These are phyloP conservation scores for Parelbella ahira DNA, from an alignment of 2,888 invertebrate genomes.

Conservation along the genomic window DNA sequence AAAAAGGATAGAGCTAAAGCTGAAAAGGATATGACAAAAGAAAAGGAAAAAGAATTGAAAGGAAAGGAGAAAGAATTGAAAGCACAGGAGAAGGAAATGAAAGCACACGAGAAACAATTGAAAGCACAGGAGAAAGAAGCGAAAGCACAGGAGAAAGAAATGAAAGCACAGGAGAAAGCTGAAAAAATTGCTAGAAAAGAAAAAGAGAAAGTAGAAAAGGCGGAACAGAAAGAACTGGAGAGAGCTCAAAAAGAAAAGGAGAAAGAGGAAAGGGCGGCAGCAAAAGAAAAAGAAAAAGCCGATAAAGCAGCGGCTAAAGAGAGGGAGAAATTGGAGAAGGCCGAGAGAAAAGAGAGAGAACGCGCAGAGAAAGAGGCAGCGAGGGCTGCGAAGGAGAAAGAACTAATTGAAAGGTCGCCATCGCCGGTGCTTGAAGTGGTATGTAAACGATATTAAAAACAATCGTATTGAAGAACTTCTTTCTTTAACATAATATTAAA, in stretches of 20 bases:
- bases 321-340: constrained; percentile 17
- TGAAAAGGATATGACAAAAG: constrained; percentile 28
- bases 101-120: constrained; percentile 8
- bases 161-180: constrained; percentile 21
- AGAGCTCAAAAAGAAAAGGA: constrained; percentile 6
- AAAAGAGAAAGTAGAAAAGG: constrained; percentile 21
- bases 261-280: constrained; percentile 16
- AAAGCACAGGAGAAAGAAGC: no score
- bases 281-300: constrained; percentile 23
- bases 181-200: constrained; percentile 20
- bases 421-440: constrained; percentile 1
- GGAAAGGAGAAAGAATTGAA: constrained; percentile 20
- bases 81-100: constrained; percentile 13
- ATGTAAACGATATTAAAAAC: no score
- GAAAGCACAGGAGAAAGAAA: constrained; percentile 12
- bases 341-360: constrained; percentile 18
- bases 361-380: constrained; percentile 16
- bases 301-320: constrained; percentile 20
- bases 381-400: constrained; percentile 13
- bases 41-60: constrained; percentile 22
- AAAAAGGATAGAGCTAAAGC: constrained; percentile 2
- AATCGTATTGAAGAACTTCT: no score
- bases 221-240: not conserved
- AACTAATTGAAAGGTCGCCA: constrained; percentile 10
- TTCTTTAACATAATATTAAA: no score